These are phyloP conservation scores for Zeus faber DNA, from an alignment of 2,113 vertebrate genomes.

Conservation along the genomic window DNA sequence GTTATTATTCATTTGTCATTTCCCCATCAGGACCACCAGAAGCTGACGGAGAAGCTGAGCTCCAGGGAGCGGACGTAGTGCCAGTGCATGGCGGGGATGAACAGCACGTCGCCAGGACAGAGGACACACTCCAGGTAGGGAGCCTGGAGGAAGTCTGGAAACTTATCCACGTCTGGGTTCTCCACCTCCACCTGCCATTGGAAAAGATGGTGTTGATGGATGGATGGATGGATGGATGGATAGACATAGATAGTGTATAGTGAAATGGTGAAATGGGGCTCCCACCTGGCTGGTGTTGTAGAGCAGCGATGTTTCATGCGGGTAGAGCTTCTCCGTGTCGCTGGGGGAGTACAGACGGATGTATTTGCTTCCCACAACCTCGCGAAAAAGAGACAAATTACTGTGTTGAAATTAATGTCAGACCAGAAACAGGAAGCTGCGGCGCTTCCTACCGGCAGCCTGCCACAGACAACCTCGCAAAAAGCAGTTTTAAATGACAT, in stretches of 20 bases:
- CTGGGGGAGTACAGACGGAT: constrained; percentile 84
- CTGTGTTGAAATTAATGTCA: constrained; percentile 22
- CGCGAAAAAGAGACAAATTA: constrained; percentile 18
- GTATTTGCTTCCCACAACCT: constrained; percentile 94
- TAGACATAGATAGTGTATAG: neutral
- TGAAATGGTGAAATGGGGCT: neutral
- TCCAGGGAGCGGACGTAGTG: constrained; percentile 90
- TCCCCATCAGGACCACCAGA: constrained; percentile 89
- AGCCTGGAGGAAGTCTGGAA: constrained; percentile 84
- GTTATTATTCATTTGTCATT: too few species aligned
- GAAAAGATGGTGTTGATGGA: constrained; percentile 6
- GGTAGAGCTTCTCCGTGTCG: constrained; percentile 85
- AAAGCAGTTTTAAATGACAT: constrained; percentile 2
- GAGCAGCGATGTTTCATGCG: constrained; percentile 86
- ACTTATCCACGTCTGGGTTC: constrained; percentile 79
- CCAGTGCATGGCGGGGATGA: constrained; percentile 89
- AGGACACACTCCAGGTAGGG: constrained; percentile 84
- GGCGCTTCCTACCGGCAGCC: too few species aligned
- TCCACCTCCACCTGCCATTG: constrained; percentile 88
- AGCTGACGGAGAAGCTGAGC: constrained; percentile 94
- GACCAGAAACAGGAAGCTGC: too few species aligned
- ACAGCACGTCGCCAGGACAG: constrained; percentile 87
- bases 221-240: constrained; percentile 28
- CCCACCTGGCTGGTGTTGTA: constrained; percentile 96
- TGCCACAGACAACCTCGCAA: constrained; percentile 15